Base-by-base conservation (phyloP, 2,113 vertebrate genomes). In the Campylomormyrus tamandua region DNA sequence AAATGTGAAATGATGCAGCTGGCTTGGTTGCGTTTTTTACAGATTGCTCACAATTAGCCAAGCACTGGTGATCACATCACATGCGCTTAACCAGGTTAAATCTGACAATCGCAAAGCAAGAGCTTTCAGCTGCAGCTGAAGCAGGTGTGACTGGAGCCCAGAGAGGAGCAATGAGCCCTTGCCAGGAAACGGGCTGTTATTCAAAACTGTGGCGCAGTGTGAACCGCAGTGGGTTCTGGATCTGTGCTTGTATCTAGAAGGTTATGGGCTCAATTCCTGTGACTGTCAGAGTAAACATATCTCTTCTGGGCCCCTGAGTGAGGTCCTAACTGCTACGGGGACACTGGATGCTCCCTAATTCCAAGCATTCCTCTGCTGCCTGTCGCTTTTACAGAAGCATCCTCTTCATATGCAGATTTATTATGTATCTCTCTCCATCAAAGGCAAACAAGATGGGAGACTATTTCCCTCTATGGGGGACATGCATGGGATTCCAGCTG, bases 381-480 rank as follows among this genome's bases (percentile, higher is more conserved):
- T 31, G 62, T 31, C 3, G 3, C n/a, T 31, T 70, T 70, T 4
- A 31, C 9, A 70, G 4, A 70, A 5, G 62, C 62, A 31, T 70
- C 62, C 9, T n/a, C 62, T 70, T 11, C 3, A 31, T 13, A 15
- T 31, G 27, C n/a, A 70, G 10, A 31, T 31, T 31, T 66, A 9
- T 2, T 58, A 13, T 48, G 15, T 74, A 56, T 31, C 89, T 89
- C 50, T 10, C 42, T 39, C 84, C 5, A n/a, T 92, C 92, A 42
- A 93, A 97, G 96, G 96, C 96, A 21, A 94, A 96, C 9, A 93
- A 96, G n/a, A 91, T 89, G 0, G 96, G 96, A 0, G 96, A 96
- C 87, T 94, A 93, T 92, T 97, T 97, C 92, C 96, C 96, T 19
- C 94, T 97, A 87, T 97, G 96, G 96, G 96, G 96, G 1, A 97